A percentile compares a stretch with the other conserved stretches of the same genome.
Conservation (phyloP, 2,797 vertebrate genomes). For the Falco cherrug region DNA sequence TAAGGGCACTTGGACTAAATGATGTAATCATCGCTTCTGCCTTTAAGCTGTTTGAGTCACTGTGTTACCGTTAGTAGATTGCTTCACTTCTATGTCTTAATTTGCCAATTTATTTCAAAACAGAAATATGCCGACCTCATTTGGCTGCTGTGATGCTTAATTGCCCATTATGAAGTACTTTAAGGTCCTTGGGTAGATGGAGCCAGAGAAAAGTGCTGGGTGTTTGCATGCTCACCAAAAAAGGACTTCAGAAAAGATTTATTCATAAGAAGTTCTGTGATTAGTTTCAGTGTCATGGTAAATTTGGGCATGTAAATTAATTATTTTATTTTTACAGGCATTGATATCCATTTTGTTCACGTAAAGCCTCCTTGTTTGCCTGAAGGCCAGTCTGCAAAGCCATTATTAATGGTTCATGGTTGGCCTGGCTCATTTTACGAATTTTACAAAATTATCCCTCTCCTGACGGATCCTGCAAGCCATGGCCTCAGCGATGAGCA, state of each 20-base stretch:
- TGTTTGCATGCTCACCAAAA: neutral
- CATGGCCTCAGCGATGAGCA: constrained; percentile 65
- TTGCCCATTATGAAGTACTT: neutral
- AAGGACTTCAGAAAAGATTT: neutral
- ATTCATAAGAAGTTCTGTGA: neutral
- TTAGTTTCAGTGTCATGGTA: neutral
- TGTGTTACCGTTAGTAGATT: neutral
- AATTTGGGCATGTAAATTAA: neutral
- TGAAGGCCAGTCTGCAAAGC: constrained; percentile 60
- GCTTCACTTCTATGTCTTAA: neutral
- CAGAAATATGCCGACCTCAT: neutral
- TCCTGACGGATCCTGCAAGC: constrained; percentile 75
- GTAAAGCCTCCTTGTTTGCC: constrained; percentile 68
- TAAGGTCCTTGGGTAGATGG: neutral
- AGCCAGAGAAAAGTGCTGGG: neutral
- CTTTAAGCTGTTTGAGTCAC: constrained; percentile 22
- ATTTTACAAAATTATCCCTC: constrained; percentile 81
- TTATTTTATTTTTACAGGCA: constrained; percentile 66
- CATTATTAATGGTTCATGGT: constrained; percentile 80
- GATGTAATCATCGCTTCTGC: neutral
- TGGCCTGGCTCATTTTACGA: constrained; percentile 82
- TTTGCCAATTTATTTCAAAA: constrained; percentile 35
- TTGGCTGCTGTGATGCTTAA: neutral
- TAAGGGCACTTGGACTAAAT: neutral
- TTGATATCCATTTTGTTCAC: constrained; percentile 81